phyloP scores from a whole-genome alignment of 2,888 invertebrate species.

The Cyclophora punctaria region DNA sequence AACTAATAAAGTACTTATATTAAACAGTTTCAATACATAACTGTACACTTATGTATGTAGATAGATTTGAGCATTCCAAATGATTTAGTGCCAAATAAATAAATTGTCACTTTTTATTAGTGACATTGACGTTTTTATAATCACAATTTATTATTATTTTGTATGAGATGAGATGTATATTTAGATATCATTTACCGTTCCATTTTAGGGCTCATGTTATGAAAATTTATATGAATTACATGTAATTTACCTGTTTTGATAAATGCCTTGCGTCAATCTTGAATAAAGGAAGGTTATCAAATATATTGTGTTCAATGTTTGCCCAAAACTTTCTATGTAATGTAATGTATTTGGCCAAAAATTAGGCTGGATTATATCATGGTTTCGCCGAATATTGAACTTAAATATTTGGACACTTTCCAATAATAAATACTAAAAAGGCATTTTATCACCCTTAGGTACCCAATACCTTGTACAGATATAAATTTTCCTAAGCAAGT shows the following conservation, averaged over 20 bases:
- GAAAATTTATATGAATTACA: neutral
- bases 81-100: conserved; percentile 69
- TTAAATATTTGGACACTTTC: no score
- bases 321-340: no score
- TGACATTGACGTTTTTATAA: conserved; percentile 38
- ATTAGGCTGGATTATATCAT: no score
- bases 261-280: no score
- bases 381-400: no score
- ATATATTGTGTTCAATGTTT: no score
- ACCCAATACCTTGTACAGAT: no score
- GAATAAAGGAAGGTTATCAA: no score
- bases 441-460: no score
- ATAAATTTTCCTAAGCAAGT: conserved; percentile 2
- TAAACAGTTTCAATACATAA: conserved; percentile 38
- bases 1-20: conserved; percentile 12
- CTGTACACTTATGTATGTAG: conserved; percentile 37
- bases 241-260: no score
- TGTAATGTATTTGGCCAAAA: no score
- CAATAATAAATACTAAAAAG: no score
- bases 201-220: conserved; percentile 19
- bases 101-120: conserved; percentile 16
- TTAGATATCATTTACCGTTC: conserved; percentile 27
- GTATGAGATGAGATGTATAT: conserved; percentile 28
- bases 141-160: conserved; percentile 51
- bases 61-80: conserved; percentile 68